Evolutionary conservation across 2,888 invertebrate genomes (phyloP).

Genomic region (Drosophila eohydei): DNA sequence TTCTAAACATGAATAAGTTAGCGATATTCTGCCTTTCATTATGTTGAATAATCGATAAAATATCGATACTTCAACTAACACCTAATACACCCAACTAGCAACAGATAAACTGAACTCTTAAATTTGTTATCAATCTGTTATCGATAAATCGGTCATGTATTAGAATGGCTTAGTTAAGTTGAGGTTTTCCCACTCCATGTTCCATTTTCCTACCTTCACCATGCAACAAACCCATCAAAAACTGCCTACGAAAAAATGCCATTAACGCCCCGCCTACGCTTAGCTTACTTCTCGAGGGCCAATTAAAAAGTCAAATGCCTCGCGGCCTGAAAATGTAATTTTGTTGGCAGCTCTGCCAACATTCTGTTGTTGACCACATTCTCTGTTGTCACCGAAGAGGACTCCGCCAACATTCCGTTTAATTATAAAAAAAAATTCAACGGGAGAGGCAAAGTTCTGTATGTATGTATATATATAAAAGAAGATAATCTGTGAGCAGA

Average conservation of each 20-base stretch:
- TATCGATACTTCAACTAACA: neutral
- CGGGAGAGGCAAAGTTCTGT: neutral
- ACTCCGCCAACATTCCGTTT: constrained; percentile 5
- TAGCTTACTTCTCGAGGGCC: constrained; percentile 25
- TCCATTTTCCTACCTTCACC: no score
- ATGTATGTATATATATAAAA: neutral
- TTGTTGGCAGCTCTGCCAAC: constrained; percentile 22
- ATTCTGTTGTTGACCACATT: constrained; percentile 15
- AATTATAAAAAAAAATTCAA: constrained; percentile 21
- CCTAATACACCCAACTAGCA: neutral
- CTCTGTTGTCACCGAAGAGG: neutral
- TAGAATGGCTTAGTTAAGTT: neutral
- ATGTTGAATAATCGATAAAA: neutral
- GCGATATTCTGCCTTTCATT: no score
- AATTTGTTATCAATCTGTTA: neutral
- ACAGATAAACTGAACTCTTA: neutral
- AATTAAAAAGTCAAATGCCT: constrained; percentile 47
- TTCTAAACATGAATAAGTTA: no score
- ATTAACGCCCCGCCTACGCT: neutral
- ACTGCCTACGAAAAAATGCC: neutral
- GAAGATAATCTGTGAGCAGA: constrained; percentile 2
- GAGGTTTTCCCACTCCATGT: no score
- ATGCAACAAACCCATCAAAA: neutral
- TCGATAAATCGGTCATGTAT: no score
- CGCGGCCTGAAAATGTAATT: constrained; percentile 9